phyloP scores from a whole-genome alignment of 2,797 vertebrate species.

The Anomalospiza imberbis region DNA sequence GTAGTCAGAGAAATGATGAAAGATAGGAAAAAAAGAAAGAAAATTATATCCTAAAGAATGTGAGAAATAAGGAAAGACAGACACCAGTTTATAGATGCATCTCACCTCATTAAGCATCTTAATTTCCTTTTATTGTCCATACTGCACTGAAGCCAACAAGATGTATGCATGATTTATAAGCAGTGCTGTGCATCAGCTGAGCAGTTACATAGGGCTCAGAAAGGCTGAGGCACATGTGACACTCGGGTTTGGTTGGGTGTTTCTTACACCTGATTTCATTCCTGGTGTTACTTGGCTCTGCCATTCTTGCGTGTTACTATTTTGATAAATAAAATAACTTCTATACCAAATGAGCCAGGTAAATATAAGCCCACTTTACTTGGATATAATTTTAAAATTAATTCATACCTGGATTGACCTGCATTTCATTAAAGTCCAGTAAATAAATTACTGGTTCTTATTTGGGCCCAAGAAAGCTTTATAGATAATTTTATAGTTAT shows the following conservation, averaged over 20 bases:
- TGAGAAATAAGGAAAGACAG: not conserved
- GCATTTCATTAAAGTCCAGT: not conserved
- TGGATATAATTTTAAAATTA: not conserved
- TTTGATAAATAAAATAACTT: not conserved
- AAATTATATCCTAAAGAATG: not conserved
- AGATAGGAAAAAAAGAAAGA: not conserved
- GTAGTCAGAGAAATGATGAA: not conserved
- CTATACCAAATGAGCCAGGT: not conserved
- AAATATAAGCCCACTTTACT: not conserved
- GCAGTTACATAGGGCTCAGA: not conserved
- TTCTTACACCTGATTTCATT: not conserved
- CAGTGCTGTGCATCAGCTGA: not conserved
- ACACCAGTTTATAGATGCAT: not conserved
- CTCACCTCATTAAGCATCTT: conserved; percentile 46
- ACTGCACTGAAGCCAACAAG: not conserved
- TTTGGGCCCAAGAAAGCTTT: not conserved
- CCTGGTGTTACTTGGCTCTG: not conserved
- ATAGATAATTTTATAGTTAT: not conserved
- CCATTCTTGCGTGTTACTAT: not conserved
- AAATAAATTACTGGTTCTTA: not conserved
- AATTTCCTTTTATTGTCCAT: conserved; percentile 46
- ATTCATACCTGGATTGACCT: not conserved
- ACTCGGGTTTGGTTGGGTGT: not conserved
- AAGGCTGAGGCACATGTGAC: not conserved
- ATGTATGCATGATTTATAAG: conserved; percentile 41